A percentile compares a stretch with the other conserved stretches of the same genome.
Conservation (phyloP, 2,888 invertebrate genomes). For the Acleris emargana region DNA sequence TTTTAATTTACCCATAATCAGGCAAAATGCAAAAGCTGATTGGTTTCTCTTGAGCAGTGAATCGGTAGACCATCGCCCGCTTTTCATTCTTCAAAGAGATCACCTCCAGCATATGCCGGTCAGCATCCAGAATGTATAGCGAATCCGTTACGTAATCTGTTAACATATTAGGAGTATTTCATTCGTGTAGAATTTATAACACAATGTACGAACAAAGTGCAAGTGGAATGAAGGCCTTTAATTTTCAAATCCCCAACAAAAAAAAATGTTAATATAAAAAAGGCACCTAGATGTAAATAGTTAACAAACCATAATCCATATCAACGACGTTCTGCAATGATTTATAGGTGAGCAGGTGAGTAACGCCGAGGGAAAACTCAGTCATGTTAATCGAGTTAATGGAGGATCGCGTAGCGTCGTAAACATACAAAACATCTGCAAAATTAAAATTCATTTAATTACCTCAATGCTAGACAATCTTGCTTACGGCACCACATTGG, state of each 20-base stretch:
- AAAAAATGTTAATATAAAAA: too few relatives aligned
- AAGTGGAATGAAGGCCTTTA: too few relatives aligned
- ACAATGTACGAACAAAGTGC: too few relatives aligned
- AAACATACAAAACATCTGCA: slow-evolving; percentile 66
- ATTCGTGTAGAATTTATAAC: too few relatives aligned
- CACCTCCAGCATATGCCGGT: slow-evolving; percentile 85
- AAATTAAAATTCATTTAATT: slow-evolving; percentile 16
- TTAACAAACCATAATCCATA: slow-evolving; percentile 70
- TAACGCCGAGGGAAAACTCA: slow-evolving; percentile 61
- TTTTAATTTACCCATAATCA: slow-evolving; percentile 82
- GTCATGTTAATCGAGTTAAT: slow-evolving; percentile 65
- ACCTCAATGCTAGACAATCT: not conserved
- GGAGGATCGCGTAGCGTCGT: slow-evolving; percentile 59
- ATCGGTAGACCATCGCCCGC: slow-evolving; percentile 84
- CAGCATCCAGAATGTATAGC: slow-evolving; percentile 88
- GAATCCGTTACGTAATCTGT: slow-evolving; percentile 88
- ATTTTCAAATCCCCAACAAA: too few relatives aligned
- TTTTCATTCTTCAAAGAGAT: slow-evolving; percentile 84
- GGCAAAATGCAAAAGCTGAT: slow-evolving; percentile 87
- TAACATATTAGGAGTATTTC: slow-evolving; percentile 27
- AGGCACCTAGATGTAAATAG: not conserved
- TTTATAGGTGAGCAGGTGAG: slow-evolving; percentile 51
- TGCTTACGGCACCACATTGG: slow-evolving; percentile 1
- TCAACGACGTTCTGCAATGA: slow-evolving; percentile 65
- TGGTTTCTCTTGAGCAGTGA: slow-evolving; percentile 85